Base-by-base conservation (phyloP, 2,888 invertebrate species). In the Aphidius colemani region DNA sequence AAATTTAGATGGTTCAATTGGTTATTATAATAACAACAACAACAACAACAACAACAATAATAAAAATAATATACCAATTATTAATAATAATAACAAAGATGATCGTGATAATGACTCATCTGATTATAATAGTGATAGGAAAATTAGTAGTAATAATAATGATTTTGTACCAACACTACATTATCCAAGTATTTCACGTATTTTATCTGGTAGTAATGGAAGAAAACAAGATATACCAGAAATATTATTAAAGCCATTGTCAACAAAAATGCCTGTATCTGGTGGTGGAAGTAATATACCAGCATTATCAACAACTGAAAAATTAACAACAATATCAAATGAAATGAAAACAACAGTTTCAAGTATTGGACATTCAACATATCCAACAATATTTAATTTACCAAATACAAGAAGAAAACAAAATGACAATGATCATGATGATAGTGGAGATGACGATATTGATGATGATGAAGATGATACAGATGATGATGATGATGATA, bases 121-220 rank as follows among this genome's bases (percentile, higher is more conserved):
- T 3, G 66, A 71, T 13, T 3, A 30, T 30, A 30, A 30, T 30
- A 72, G 74, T 10, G 73, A 77, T 11, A 72, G 73, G 13, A 78
- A 77, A 53, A 75, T 74, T 66, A 75, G 71, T 40, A 86, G 85
- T 75, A 87, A 86, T 65, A 86, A 85, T 75, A 87, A 86, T 65
- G 89, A 89, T 76, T 88, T 89, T 79, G 88, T 89, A 65, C 89
- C 89, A 6, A 89, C 88, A 70, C 86, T 92, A 62, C 90, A 91
- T 79, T 89, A 92, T 73, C 92, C 94, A 4, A 91, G 92, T 69
- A 94, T 95, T 70, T 91, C 93, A 4, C 86, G 95, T 62, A 94
- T 95, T 74, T 84, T 95, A 39, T 92, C 92, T 58, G 94, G 94
- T 1, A 92, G 93, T 59, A 94, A 93, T 78, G 94, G 94, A 0